Base-by-base conservation (phyloP, 64 coral and sea anemone genomes). In the Stichodactyla mertensii region DNA sequence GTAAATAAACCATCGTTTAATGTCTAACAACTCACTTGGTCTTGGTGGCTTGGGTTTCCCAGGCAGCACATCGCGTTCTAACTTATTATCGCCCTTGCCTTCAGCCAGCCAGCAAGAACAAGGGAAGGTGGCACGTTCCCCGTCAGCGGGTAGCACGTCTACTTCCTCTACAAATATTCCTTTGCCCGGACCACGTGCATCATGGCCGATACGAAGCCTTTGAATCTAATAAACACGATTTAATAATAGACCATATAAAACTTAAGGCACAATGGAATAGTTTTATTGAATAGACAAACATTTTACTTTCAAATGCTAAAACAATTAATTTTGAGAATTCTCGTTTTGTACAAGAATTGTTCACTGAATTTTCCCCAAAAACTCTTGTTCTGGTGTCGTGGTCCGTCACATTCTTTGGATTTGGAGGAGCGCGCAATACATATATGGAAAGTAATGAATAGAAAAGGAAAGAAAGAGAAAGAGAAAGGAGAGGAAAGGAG, bases 91-190 rank as follows among this genome's bases (percentile, higher is more conserved):
- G 16, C 83, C 89, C 57, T 88, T 87, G 20, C 83, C 97, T 51
- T 95, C 97, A n/a, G 93, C 88, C 36, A 94, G 71, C 97, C 97
- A 99, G 64, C 85, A 92, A 20, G 92, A 85, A 52, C 93, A 99
- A 4, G 97, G 97, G 59, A 99, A 99, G 19, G 89, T 85, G 10
- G 91, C 91, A 15, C 91, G 93, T 9, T 99, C 93, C 16, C 90
- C 93, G 26, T 94, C 91, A 12, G 93, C 93, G n/a, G 97, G 97
- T 0, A 92, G 82, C 27, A 99, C 93, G 52, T 99, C 97, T 57
- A 95, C 91, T 60, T 92, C 93, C 66, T 99, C 97, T 15, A 99
- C 90, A 86, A 92, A 99, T 22, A 99, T 82, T 0, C 97, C 97
- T 86, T 93, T 92, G 51, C 90, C 88, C 52, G 86, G 87, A 74